Conservation (phyloP, 2,113 vertebrate species). For the Dinomys branickii region DNA sequence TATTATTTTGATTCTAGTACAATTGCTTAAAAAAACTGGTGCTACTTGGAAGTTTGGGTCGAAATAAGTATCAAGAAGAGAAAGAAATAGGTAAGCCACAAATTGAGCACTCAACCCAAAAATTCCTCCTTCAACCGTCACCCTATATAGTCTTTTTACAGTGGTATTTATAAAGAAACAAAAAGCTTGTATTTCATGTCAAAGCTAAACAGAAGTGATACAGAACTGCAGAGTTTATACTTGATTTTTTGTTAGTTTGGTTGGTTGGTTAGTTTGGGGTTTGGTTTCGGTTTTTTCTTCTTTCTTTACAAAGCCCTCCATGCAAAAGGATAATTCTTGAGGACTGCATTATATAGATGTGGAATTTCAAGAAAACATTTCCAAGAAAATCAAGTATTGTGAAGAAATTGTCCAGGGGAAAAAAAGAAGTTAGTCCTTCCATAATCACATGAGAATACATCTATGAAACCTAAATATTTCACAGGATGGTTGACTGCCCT, state of each 20-base stretch:
- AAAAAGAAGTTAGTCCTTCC: not conserved
- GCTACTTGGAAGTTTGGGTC: not conserved
- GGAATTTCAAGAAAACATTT: not conserved
- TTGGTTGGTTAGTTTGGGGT: not conserved
- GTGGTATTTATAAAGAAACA: not conserved
- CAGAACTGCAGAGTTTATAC: not conserved
- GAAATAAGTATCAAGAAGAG: not conserved
- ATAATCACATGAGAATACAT: not conserved
- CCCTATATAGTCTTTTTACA: not conserved
- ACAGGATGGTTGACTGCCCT: not conserved
- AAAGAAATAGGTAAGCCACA: not conserved
- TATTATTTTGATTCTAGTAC: not conserved
- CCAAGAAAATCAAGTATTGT: not conserved
- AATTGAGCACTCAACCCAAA: not conserved
- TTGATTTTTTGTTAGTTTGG: not conserved
- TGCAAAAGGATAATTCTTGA: not conserved
- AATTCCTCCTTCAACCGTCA: not conserved
- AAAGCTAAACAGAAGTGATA: not conserved
- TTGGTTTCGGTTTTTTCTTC: not conserved
- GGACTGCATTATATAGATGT: not conserved
- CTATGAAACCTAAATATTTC: not conserved
- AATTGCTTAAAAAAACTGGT: constrained; percentile 4
- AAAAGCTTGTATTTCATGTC: not conserved
- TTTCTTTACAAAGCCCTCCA: not conserved
- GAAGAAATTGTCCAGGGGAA: not conserved